Percentiles rank a stretch among this genome's conserved stretches.
phyloP scores from a whole-genome alignment of 2,888 invertebrate species.

The Caradrina clavipalpis region DNA sequence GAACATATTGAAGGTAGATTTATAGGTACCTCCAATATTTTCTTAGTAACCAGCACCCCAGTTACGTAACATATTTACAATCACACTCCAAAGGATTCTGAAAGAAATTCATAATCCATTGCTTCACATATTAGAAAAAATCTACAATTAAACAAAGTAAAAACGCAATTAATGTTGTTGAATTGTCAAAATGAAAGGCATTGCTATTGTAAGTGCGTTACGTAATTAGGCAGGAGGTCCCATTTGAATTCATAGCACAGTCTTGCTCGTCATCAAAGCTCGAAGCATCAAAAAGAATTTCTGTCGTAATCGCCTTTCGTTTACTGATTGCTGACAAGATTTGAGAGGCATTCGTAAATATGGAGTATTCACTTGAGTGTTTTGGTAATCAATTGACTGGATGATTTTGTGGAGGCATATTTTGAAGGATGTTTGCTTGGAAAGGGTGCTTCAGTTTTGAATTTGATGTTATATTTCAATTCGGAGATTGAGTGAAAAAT shows the following conservation, averaged over 20 bases:
- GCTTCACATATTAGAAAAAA: neutral
- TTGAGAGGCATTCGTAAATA: constrained; percentile 40
- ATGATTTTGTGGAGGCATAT: constrained; percentile 21
- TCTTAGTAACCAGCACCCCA: neutral
- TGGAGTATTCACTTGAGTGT: constrained; percentile 42
- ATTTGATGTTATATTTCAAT: neutral
- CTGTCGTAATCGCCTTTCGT: constrained; percentile 59
- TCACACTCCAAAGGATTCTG: neutral
- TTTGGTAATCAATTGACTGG: constrained; percentile 32
- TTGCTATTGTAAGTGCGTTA: neutral
- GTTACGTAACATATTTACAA: neutral
- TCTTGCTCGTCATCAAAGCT: constrained; percentile 59
- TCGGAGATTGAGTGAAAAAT: neutral
- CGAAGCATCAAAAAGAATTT: constrained; percentile 63
- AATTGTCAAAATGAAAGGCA: neutral
- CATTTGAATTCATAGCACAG: constrained; percentile 61
- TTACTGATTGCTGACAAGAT: constrained; percentile 66
- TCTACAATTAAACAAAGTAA: neutral
- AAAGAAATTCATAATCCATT: neutral
- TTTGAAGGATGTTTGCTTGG: constrained; percentile 14
- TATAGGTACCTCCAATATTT: constrained; percentile 20
- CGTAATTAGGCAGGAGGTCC: constrained; percentile 8
- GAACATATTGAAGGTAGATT: neutral
- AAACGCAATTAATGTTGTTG: neutral
- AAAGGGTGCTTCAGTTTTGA: constrained; percentile 7